These are phyloP conservation scores for Eublepharis macularius DNA, from an alignment of 2,113 vertebrate species.

Conservation along the genomic window DNA sequence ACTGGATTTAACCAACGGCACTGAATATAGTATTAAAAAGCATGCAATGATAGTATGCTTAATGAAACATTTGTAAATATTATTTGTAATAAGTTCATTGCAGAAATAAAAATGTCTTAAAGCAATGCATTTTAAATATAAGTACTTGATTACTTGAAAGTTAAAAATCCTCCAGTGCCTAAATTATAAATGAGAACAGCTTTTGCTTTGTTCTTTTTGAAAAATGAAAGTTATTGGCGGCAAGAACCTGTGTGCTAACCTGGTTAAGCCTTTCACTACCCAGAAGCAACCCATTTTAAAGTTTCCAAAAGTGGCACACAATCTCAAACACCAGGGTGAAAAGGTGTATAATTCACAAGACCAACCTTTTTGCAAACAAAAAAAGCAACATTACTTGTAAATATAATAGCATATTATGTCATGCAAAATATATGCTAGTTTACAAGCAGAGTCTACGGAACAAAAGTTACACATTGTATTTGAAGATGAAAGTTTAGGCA, in stretches of 20 bases:
- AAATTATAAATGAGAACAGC: neutral
- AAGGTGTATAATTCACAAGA: neutral
- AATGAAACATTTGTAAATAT: neutral
- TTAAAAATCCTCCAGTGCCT: neutral
- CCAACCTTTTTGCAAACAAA: neutral
- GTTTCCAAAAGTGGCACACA: slow-evolving; percentile 26
- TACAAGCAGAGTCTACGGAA: slow-evolving; percentile 5
- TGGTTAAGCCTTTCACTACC: rapidly evolving
- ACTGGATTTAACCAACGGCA: neutral
- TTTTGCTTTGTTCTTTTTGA: too few species aligned
- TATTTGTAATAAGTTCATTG: neutral
- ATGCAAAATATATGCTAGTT: slow-evolving; percentile 39
- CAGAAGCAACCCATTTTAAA: neutral
- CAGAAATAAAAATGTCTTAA: neutral
- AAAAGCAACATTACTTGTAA: neutral
- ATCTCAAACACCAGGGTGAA: neutral
- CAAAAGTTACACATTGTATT: slow-evolving; percentile 56
- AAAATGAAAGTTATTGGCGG: neutral
- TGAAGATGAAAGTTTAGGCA: slow-evolving; percentile 52
- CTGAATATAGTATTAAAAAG: neutral
- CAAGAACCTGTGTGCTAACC: neutral
- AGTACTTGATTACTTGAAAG: neutral
- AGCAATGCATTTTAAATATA: neutral
- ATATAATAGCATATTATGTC: slow-evolving; percentile 16
- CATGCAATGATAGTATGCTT: neutral